A percentile compares a stretch with the other conserved stretches of the same genome.
phyloP scores from a whole-genome alignment of 2,797 vertebrate genomes.

The Rhabdomys pumilio region DNA sequence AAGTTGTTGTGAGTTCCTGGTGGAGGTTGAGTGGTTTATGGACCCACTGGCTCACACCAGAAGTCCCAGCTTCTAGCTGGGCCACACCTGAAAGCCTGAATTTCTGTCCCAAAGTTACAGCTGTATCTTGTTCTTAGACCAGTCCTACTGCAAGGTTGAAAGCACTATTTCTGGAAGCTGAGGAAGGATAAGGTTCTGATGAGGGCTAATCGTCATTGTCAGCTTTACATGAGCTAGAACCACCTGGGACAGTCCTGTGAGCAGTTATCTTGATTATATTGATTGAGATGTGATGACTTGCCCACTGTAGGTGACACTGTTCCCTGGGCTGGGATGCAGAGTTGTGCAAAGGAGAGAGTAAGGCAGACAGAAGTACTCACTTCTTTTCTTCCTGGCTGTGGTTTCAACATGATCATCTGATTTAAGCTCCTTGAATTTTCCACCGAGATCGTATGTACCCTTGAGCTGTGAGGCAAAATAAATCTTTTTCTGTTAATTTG shows the following conservation, averaged over 20 bases:
- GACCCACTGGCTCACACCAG: not conserved
- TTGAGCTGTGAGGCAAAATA: not conserved
- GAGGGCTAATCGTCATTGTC: not conserved
- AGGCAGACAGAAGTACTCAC: accelerated
- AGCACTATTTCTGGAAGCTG: conserved; percentile 7
- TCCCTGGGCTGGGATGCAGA: not conserved
- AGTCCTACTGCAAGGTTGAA: not conserved
- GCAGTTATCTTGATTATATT: not conserved
- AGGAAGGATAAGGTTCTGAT: not conserved
- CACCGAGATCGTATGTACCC: not conserved
- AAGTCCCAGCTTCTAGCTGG: not conserved
- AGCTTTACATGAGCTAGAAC: not conserved
- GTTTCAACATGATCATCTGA: not conserved
- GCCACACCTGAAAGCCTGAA: not conserved
- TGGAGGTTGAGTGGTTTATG: not conserved
- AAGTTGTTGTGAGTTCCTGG: not conserved
- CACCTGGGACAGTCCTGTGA: not conserved
- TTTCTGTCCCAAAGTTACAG: not conserved
- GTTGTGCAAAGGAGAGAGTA: not conserved
- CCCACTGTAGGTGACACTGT: not conserved
- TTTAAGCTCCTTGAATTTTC: not conserved
- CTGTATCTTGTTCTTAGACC: not conserved
- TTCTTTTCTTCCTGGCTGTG: not conserved
- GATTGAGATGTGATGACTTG: not conserved
- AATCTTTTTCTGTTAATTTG: not conserved